A percentile compares a stretch with the other conserved stretches of the same genome.
Evolutionary conservation across 2,797 vertebrate genomes (phyloP).

Genomic region (Hyperoplus lanceolatus): DNA sequence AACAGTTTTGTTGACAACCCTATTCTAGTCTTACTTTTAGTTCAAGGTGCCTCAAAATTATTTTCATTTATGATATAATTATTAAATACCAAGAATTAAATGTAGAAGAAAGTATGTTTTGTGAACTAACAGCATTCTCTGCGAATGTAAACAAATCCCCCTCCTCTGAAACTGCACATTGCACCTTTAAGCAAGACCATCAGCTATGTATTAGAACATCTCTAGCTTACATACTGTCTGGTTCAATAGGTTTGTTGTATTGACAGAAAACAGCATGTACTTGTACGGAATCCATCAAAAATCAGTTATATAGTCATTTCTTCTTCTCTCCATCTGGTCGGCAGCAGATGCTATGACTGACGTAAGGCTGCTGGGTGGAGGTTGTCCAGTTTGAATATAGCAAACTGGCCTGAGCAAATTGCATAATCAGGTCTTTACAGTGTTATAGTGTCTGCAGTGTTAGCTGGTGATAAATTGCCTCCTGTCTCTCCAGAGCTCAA

Average conservation of each 20-base stretch:
- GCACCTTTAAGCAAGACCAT: conserved; percentile 6
- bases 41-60: no score
- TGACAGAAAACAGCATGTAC: neutral
- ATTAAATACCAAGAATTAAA: no score
- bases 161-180: no score
- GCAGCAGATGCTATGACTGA: neutral
- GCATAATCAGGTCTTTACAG: neutral
- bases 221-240: neutral
- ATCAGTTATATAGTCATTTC: neutral
- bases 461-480: neutral
- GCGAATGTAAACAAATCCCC: no score
- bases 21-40: no score
- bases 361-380: neutral
- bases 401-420: neutral
- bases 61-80: no score
- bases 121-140: no score
- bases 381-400: neutral
- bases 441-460: neutral
- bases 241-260: conserved; percentile 3
- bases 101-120: no score
- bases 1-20: no score
- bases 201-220: conserved; percentile 11
- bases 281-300: neutral
- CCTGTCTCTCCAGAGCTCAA: neutral
- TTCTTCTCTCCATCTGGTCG: neutral